Evolutionary conservation across 2,113 vertebrate genomes (phyloP).

Genomic region (Hypanus sabinus): DNA sequence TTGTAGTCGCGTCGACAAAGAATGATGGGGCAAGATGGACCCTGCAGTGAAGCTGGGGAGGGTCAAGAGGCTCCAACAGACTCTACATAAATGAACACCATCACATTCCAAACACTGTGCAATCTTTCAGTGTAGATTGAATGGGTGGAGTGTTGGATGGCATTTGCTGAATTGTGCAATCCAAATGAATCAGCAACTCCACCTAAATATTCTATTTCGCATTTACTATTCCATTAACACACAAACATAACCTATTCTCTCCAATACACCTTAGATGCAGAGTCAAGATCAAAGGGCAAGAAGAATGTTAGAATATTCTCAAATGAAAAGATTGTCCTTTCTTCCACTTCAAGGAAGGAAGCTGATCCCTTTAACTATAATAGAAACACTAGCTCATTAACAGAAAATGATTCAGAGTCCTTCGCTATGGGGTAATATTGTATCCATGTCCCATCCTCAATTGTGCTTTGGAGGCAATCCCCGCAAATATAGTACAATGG

Average conservation of each 20-base stretch:
- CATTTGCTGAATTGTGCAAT: slow-evolving; percentile 2
- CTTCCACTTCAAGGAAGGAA: background rate
- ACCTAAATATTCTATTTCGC: background rate
- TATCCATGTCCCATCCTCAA: background rate
- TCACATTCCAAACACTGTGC: background rate
- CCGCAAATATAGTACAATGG: background rate
- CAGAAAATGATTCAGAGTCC: background rate
- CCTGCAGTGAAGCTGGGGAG: background rate
- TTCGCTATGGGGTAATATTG: background rate
- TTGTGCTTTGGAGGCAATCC: background rate
- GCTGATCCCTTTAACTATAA: background rate
- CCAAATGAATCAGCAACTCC: background rate
- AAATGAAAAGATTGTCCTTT: background rate
- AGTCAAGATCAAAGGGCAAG: background rate
- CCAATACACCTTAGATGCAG: background rate
- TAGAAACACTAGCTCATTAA: background rate
- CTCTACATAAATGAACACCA: background rate
- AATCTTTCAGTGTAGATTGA: background rate
- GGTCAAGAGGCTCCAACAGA: background rate
- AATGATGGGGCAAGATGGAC: background rate
- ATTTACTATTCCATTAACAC: background rate
- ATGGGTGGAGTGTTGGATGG: background rate
- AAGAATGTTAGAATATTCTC: background rate
- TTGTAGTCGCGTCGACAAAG: background rate
- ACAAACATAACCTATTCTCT: slow-evolving; percentile 7